These are phyloP conservation scores for Adineta ricciae DNA, from an alignment of 2,888 invertebrate genomes.

Conservation along the genomic window DNA sequence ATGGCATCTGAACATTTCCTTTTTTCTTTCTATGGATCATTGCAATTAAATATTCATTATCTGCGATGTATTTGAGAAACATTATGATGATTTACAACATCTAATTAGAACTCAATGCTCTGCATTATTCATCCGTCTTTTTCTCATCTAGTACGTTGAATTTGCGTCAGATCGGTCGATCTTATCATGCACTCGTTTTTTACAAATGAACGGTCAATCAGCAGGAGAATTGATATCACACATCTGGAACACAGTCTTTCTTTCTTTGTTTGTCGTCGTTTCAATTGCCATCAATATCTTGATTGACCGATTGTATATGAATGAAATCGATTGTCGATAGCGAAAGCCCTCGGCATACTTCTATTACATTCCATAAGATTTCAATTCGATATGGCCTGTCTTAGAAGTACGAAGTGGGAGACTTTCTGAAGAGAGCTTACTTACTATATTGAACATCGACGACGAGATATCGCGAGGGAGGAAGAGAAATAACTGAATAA, in stretches of 20 bases:
- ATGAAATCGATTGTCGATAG: neutral
- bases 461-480: neutral
- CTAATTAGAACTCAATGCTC: neutral
- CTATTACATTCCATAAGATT: slow-evolving; percentile 13
- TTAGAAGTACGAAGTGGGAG: neutral
- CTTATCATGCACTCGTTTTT: neutral
- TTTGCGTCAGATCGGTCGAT: no score
- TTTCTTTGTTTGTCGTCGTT: neutral
- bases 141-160: neutral
- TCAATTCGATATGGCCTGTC: neutral
- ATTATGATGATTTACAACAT: neutral
- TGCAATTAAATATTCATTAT: neutral
- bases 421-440: neutral
- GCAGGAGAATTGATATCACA: neutral
- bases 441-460: neutral
- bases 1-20: neutral
- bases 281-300: neutral
- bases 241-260: neutral
- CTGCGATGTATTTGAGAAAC: neutral
- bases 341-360: slow-evolving; percentile 4
- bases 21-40: neutral
- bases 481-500: neutral
- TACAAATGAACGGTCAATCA: slow-evolving; percentile 26
- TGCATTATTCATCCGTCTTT: neutral
- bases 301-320: neutral